Base-by-base conservation (phyloP, 2,113 vertebrate genomes). In the Lethenteron reissneri region DNA sequence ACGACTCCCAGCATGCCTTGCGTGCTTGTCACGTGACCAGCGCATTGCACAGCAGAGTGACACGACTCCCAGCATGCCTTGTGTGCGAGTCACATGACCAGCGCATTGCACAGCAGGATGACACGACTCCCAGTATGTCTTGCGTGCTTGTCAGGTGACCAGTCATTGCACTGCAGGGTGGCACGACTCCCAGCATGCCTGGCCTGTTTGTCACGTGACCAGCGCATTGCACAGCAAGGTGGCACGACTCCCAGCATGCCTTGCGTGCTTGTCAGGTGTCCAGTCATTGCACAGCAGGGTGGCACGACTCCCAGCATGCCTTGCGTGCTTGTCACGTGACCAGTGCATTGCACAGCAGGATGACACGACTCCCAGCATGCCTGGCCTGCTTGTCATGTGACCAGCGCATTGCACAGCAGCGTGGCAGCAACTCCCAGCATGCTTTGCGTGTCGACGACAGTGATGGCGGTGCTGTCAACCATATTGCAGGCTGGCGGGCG, bases 401-500 rank as follows among this genome's bases (percentile, higher is more conserved):
- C n/a, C 9, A 68, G 69, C 41, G 41, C 41, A 56, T 56, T 41
- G 56, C 57, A 71, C 15, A 15, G 10, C 17, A 19, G 17, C 17
- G 1, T 57, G 13, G 14, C 11, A n/a, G 57, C 56, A 11, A 15
- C 13, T 19, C 13, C 56, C 25, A 19, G 3, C 56, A 60, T 64
- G 25, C 25, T 41, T 41, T 41, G 25, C 25, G 41, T 41, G 41
- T 41, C 41, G 41, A 41, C 41, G 41, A 5, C 41, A 41, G 41
- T 41, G 41, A 70, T 74, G 71, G 74, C 74, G 41, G 41, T 64
- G 73, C 41, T 69, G 59, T 7, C 10, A 69, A 79, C 72, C 74
- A 74, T 75, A 58, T 77, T 76, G 75, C 74, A 78, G 80, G 76
- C 81, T 82, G 75, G 75, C 75, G 72, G 81, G 79, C 2, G 75